These are phyloP conservation scores for Myiagra hebetior DNA, from an alignment of 2,113 vertebrate species.

Conservation along the genomic window DNA sequence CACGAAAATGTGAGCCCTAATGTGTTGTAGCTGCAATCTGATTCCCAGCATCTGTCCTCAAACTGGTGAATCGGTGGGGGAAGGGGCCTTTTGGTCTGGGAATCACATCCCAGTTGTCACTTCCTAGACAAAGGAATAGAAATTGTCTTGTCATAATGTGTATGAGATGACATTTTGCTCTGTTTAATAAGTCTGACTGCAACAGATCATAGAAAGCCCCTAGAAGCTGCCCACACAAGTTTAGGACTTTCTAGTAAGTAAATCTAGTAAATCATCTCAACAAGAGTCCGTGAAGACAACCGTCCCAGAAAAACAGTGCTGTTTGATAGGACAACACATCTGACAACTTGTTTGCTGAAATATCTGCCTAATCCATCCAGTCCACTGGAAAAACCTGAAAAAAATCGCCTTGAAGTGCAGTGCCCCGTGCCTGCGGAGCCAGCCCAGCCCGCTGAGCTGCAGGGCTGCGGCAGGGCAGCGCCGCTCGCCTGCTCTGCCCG, in stretches of 20 bases:
- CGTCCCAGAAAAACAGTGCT: not conserved
- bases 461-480: not conserved
- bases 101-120: not conserved
- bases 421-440: not conserved
- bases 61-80: not conserved
- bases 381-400: not conserved
- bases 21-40: slow-evolving; percentile 17
- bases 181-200: not conserved
- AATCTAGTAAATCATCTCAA: not conserved
- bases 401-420: not conserved
- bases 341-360: not conserved
- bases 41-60: slow-evolving; percentile 56
- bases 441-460: not conserved
- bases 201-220: not conserved
- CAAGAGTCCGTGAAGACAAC: not conserved
- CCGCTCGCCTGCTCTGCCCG: rapidly evolving
- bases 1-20: slow-evolving; percentile 24
- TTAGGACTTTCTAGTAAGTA: not conserved
- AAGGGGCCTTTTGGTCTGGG: not conserved
- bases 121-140: slow-evolving; percentile 4
- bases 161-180: not conserved
- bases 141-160: not conserved
- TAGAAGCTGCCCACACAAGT: not conserved
- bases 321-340: not conserved
- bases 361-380: not conserved